Evolutionary conservation across 92 coral and sea anemone species (phyloP).

Genomic region (Galaxea fascicularis): DNA sequence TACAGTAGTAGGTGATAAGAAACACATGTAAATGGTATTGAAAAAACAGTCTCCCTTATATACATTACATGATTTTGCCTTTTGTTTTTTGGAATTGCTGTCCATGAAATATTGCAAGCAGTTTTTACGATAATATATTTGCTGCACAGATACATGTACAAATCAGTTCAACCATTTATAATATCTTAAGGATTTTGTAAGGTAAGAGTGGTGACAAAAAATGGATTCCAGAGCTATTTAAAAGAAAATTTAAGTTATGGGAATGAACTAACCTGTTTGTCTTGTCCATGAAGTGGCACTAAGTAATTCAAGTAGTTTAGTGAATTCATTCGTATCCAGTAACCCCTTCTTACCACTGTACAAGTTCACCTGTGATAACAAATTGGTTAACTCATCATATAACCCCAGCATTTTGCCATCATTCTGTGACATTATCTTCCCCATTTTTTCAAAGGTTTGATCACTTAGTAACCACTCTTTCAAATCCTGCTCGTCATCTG

Average conservation of each 20-base stretch:
- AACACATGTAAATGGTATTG: neutral
- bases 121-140: too few relatives aligned
- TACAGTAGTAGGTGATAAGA: neutral
- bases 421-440: slow-evolving; percentile 30
- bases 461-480: slow-evolving; percentile 50
- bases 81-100: neutral
- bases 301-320: slow-evolving; percentile 29
- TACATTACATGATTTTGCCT: neutral
- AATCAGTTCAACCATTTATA: too few relatives aligned
- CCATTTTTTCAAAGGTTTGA: slow-evolving; percentile 45
- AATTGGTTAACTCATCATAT: slow-evolving; percentile 48
- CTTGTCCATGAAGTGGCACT: slow-evolving; percentile 10
- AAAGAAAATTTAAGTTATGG: neutral
- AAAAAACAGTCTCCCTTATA: neutral
- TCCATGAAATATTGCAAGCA: too few relatives aligned
- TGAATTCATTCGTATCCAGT: slow-evolving; percentile 36
- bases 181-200: too few relatives aligned
- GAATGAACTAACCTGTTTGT: slow-evolving; percentile 15
- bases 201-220: neutral
- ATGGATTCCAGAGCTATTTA: neutral
- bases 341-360: slow-evolving; percentile 48
- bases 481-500: neutral
- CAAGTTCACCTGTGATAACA: slow-evolving; percentile 50
- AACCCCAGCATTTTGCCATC: slow-evolving; percentile 36
- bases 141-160: too few relatives aligned